phyloP scores from a whole-genome alignment of 2,888 invertebrate genomes.

The Antheraea assamensis region DNA sequence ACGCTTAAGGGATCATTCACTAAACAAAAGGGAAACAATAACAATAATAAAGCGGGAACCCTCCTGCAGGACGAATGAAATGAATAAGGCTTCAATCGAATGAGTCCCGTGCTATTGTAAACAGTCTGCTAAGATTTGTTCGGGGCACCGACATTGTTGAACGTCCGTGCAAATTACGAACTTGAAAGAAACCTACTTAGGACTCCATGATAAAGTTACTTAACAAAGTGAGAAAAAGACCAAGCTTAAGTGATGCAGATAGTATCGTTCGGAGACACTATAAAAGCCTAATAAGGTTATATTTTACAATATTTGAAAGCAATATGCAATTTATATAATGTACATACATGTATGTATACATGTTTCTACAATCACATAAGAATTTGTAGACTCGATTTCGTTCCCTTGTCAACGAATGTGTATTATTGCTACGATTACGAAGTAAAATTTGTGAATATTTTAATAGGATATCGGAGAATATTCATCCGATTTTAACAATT shows the following conservation, averaged over 20 bases:
- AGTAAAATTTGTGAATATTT: too few relatives aligned
- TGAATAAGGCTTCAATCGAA: conserved; percentile 62
- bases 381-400: too few relatives aligned
- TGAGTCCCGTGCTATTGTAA: conserved; percentile 65
- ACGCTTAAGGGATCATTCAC: conserved; percentile 37
- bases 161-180: conserved; percentile 64
- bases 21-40: conserved; percentile 51
- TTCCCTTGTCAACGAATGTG: too few relatives aligned
- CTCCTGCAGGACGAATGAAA: conserved; percentile 47
- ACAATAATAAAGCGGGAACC: conserved; percentile 47
- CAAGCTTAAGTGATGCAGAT: conserved; percentile 43
- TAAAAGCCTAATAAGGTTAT: not conserved
- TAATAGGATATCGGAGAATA: too few relatives aligned
- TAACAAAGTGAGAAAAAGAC: conserved; percentile 60
- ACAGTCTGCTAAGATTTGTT: conserved; percentile 58
- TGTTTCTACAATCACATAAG: too few relatives aligned
- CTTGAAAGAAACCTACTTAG: conserved; percentile 53
- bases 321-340: not conserved
- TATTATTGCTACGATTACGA: too few relatives aligned
- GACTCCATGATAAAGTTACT: conserved; percentile 45
- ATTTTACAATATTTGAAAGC: not conserved
- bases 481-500: too few relatives aligned
- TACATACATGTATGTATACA: too few relatives aligned
- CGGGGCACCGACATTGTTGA: conserved; percentile 49
- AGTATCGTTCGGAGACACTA: conserved; percentile 26